phyloP scores from a whole-genome alignment of 35 echinoderm and acorn worm genomes.

The Stichopus chloronotus region DNA sequence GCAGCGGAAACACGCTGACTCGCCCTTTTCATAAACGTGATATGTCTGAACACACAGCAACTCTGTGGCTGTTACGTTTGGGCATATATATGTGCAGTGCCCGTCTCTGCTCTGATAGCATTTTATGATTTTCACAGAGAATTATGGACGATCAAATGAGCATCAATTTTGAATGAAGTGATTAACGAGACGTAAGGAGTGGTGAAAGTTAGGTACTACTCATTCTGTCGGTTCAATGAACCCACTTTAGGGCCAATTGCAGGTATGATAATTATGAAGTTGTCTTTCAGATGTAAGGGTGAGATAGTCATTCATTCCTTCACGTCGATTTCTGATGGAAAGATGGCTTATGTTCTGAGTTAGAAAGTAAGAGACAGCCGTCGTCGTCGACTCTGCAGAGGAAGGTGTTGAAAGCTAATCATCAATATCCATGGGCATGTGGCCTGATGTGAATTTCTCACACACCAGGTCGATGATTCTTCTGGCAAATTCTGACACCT shows the following conservation, averaged over 20 bases:
- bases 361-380: background rate
- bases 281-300: background rate
- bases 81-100: background rate
- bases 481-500: background rate
- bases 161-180: conserved; percentile 39
- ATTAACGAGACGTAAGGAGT: background rate
- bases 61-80: background rate
- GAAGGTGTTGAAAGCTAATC: conserved; percentile 45
- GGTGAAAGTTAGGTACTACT: background rate
- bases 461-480: background rate
- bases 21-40: background rate
- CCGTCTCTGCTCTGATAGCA: background rate
- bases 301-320: background rate
- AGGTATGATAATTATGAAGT: conserved; percentile 23
- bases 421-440: conserved; percentile 25
- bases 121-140: conserved; percentile 30
- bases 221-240: conserved; percentile 12
- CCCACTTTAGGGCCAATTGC: conserved; percentile 10
- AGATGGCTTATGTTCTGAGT: background rate
- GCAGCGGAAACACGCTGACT: background rate
- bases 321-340: background rate
- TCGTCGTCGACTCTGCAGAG: background rate
- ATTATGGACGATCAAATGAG: conserved; percentile 46
- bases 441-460: background rate
- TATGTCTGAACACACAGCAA: background rate